Percentiles rank a stretch among this genome's conserved stretches.
Evolutionary conservation across 1,140 invertebrate genomes (phyloP).

Genomic region (Thaumetopoea pityocampa): DNA sequence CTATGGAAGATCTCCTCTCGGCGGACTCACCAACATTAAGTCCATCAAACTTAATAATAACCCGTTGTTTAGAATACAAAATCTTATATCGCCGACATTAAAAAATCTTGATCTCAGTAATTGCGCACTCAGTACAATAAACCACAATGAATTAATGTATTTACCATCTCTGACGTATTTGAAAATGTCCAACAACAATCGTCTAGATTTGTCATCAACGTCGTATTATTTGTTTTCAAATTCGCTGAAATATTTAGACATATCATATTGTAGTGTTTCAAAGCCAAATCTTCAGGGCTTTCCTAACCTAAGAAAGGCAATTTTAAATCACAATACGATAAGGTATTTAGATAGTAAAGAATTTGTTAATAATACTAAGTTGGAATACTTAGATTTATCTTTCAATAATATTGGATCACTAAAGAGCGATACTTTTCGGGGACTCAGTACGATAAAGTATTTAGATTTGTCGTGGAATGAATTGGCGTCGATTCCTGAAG

Average conservation of each 20-base stretch:
- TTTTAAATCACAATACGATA: slow-evolving; percentile 79
- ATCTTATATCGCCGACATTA: slow-evolving; percentile 72
- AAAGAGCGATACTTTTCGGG: slow-evolving; percentile 75
- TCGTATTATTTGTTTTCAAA: slow-evolving; percentile 64
- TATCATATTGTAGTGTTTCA: slow-evolving; percentile 80
- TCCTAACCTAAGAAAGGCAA: slow-evolving; percentile 75
- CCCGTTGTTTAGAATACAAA: slow-evolving; percentile 64
- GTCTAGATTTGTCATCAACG: slow-evolving; percentile 60
- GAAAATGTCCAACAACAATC: slow-evolving; percentile 74
- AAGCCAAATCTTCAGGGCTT: slow-evolving; percentile 78
- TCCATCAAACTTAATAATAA: slow-evolving; percentile 75
- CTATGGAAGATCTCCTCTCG: slow-evolving; percentile 69
- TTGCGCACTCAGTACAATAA: slow-evolving; percentile 70
- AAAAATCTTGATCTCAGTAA: slow-evolving; percentile 76
- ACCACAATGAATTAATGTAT: slow-evolving; percentile 65
- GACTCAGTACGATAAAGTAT: slow-evolving; percentile 73
- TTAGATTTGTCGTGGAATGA: slow-evolving; percentile 82
- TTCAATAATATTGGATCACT: slow-evolving; percentile 78
- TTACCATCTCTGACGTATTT: slow-evolving; percentile 71
- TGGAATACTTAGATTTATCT: slow-evolving; percentile 81
- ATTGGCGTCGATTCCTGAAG: slow-evolving; percentile 75
- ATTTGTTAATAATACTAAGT: slow-evolving; percentile 78
- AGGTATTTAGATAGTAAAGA: slow-evolving; percentile 72
- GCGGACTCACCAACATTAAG: slow-evolving; percentile 72
- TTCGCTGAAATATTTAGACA: slow-evolving; percentile 77